Evolutionary conservation across 2,888 invertebrate species (phyloP).

Genomic region (Ormyrus rosae): DNA sequence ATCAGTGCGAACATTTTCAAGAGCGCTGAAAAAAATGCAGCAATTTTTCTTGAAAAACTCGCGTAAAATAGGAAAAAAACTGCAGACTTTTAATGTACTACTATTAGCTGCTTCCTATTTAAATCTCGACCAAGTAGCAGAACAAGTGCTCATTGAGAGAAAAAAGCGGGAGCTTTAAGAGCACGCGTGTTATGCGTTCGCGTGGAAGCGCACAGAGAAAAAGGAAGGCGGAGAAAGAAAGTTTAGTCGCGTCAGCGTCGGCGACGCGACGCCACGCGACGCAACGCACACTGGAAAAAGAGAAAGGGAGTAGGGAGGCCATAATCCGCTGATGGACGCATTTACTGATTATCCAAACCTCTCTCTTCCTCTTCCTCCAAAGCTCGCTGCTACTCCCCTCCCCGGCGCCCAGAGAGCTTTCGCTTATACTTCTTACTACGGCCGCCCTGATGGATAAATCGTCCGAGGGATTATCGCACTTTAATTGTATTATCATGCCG

Average conservation of each 20-base stretch:
- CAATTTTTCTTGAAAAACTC: too few species aligned
- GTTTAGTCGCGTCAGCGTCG: conserved; percentile 15
- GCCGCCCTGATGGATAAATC: conserved; percentile 51
- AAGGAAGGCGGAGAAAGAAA: not conserved
- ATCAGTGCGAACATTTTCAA: too few species aligned
- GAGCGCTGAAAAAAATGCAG: too few species aligned
- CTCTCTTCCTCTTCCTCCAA: conserved; percentile 49
- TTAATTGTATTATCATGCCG: conserved; percentile 54
- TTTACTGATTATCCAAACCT: conserved; percentile 71
- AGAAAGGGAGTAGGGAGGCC: conserved; percentile 37
- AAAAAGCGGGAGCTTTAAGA: not conserved
- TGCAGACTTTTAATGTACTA: too few species aligned
- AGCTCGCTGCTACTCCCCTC: conserved; percentile 20
- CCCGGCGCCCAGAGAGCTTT: conserved; percentile 63
- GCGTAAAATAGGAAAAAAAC: too few species aligned
- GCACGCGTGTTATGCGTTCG: not conserved
- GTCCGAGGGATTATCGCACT: conserved; percentile 52
- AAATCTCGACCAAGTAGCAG: conserved; percentile 5
- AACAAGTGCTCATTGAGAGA: conserved; percentile 20
- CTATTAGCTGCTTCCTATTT: not conserved
- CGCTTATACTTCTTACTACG: conserved; percentile 69
- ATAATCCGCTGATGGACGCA: conserved; percentile 73
- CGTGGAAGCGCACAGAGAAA: conserved; percentile 1
- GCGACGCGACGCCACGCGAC: conserved; percentile 1
- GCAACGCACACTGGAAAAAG: not conserved